phyloP scores from a whole-genome alignment of 2,113 vertebrate species.

The Albula glossodonta region DNA sequence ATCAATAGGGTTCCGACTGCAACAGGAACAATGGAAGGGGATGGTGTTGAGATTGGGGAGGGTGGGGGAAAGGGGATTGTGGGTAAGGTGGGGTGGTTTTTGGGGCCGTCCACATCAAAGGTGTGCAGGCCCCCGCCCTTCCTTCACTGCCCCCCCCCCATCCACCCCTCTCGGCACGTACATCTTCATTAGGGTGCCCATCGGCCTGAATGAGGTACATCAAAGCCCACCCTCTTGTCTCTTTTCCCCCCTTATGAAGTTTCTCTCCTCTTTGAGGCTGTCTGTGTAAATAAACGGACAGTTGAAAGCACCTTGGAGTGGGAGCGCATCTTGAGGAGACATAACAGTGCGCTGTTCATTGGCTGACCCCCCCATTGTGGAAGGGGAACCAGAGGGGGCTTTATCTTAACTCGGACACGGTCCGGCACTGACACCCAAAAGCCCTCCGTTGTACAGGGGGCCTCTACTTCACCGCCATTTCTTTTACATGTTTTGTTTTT shows the following conservation, averaged over 20 bases:
- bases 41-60: conserved; percentile 35
- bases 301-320: conserved; percentile 23
- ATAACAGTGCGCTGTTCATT: conserved; percentile 12
- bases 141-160: background rate
- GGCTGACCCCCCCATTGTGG: conserved; percentile 22
- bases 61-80: conserved; percentile 33
- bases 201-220: conserved; percentile 66
- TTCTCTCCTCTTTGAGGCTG: conserved; percentile 17
- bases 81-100: conserved; percentile 37
- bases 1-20: conserved; percentile 41
- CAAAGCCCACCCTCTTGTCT: conserved; percentile 62
- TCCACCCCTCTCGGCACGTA: conserved; percentile 26
- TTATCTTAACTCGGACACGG: background rate
- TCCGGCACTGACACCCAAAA: conserved; percentile 17
- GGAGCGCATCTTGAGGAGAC: conserved; percentile 25
- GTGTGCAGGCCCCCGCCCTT: conserved; percentile 44
- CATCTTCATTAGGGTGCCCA: conserved; percentile 63
- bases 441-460: conserved; percentile 23
- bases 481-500: background rate
- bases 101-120: conserved; percentile 63
- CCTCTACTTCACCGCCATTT: conserved; percentile 26
- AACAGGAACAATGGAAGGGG: conserved; percentile 31
- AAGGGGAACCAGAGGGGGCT: background rate
- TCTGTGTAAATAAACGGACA: conserved; percentile 28
- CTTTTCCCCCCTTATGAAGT: conserved; percentile 31